Evolutionary conservation across 2,797 vertebrate species (phyloP), one percentile per base, ranked within the genome.

Genomic region (Sylvilagus floridanus): DNA sequence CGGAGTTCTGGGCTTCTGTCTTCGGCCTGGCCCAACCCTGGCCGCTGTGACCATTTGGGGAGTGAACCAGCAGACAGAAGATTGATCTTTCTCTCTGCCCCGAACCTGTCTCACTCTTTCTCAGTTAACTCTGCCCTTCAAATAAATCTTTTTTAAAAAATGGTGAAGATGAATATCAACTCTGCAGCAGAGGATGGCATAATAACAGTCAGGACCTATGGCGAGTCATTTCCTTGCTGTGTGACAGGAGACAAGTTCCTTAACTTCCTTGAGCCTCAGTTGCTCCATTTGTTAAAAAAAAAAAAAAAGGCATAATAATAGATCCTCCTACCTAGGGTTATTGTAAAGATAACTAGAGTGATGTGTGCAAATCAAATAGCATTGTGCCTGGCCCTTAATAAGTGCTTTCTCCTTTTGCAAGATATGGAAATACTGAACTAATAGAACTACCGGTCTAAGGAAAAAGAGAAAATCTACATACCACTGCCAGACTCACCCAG

Each of bases 401-500:
- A 96, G 37, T 91, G 28, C 19, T 66, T 93, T 92, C 82, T 57
- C 57, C 84, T 96, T 82, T 92, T 84, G 21, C 35, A 84, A 57
- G 72, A 62, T 84, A 63, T 68, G 19, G 69, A 89, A 94, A 37
- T 54, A 37, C 8, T 87, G 75, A 84, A 37, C 47, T 78, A 37
- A 32, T 68, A 21, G 72, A 91, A 81, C 30, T 57, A n/a, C 57
- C 14, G 7, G n/a, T 79, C 69, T 82, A 68, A 66, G 87, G 28
- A 82, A 87, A 81, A 84, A 73, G 16, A 77, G 50, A 81, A 72
- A 79, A 89, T 94, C 82, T 86, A 10, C 94, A 88, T 85, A 71
- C 72, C 52, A 60, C 52, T 88, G 71, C 22, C 42, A 78, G 63
- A 62, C 63, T 50, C 79, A 78, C 66, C 71, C 68, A 52, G 21